Base-by-base conservation (phyloP, 2,113 vertebrate genomes). In the Protomyctophum bolini region DNA sequence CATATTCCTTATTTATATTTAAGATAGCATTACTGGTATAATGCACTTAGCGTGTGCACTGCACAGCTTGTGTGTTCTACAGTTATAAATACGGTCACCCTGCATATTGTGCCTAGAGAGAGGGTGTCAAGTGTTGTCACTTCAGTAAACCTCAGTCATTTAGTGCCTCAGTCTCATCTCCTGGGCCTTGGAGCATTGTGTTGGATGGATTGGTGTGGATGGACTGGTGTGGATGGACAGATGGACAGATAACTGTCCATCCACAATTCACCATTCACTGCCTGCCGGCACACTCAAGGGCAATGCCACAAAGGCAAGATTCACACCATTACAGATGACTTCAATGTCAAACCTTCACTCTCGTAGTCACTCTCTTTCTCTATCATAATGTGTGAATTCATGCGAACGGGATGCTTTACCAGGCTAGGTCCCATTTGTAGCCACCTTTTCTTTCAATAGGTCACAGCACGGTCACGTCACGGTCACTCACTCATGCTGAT, bases 211-310 rank as follows among this genome's bases (percentile, higher is more conserved):
- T 21, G 21, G 21, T 21, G 21, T 21, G 21, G 21, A 21, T 21
- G 21, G 21, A 21, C 21, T 21, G 21, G 21, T 21, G 21, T 21
- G 21, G 21, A 21, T 21, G 21, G 21, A 21, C 21, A 1, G 21
- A 21, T 21, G 21, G 21, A 21, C 21, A 21, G 86, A 88, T 86
- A 88, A 87, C 86, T 80, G 86, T 83, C 80, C 81, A 80, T 90
- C 83, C 82, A 88, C 83, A 82, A 84, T 76, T 72, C 76, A 72
- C 83, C 77, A 78, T 83, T 87, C 80, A 79, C 71, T 77, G 82
- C 83, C 73, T 89, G 70, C 76, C 58, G 68, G 33, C 33, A 41
- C 33, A 79, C 83, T 86, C 82, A 90, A 90, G 86, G 89, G 76
- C 87, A 82, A 73, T 28, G 58, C 63, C 80, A 85, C 79, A 83